These are phyloP conservation scores for Scaptomyza parva DNA, from an alignment of 2,888 invertebrate genomes.

Conservation along the genomic window DNA sequence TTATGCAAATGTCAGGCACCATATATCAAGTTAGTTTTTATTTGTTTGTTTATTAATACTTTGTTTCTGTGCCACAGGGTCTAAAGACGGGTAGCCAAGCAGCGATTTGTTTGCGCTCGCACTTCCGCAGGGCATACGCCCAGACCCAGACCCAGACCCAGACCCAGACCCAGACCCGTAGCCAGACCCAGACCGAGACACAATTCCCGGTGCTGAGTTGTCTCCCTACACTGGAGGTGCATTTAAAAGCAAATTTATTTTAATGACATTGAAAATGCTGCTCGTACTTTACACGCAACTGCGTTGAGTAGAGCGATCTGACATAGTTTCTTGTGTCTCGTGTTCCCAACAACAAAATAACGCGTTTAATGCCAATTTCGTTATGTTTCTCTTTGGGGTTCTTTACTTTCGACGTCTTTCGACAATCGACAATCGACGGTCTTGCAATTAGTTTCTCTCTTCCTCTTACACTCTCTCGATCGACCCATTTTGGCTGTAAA, in stretches of 20 bases:
- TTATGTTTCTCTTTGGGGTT: slow-evolving; percentile 18
- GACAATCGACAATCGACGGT: slow-evolving; percentile 7
- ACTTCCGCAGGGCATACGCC: slow-evolving; percentile 42
- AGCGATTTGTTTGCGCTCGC: slow-evolving; percentile 41
- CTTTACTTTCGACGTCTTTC: slow-evolving; percentile 63
- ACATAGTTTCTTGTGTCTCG: slow-evolving; percentile 36
- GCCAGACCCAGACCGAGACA: slow-evolving; percentile 1
- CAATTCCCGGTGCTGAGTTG: slow-evolving; percentile 10
- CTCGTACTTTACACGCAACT: slow-evolving; percentile 38
- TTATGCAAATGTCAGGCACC: slow-evolving; percentile 50
- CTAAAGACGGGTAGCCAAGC: slow-evolving; percentile 56
- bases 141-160: slow-evolving; percentile 5
- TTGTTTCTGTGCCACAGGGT: neutral
- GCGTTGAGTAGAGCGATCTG: slow-evolving; percentile 15
- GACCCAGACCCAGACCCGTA: slow-evolving; percentile 8
- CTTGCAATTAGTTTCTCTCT: slow-evolving; percentile 39
- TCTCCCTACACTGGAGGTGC: slow-evolving; percentile 10
- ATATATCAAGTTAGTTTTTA: slow-evolving; percentile 54
- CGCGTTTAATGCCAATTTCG: slow-evolving; percentile 32
- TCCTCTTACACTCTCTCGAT: slow-evolving; percentile 7
- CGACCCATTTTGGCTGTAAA: slow-evolving; percentile 46
- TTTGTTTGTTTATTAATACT: slow-evolving; percentile 6
- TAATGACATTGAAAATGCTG: slow-evolving; percentile 68
- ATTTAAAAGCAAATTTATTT: slow-evolving; percentile 65
- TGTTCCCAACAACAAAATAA: slow-evolving; percentile 6